Evolutionary conservation across 2,888 invertebrate genomes (phyloP), one percentile per base, ranked within the genome.

Genomic region (Maniola hyperantus): DNA sequence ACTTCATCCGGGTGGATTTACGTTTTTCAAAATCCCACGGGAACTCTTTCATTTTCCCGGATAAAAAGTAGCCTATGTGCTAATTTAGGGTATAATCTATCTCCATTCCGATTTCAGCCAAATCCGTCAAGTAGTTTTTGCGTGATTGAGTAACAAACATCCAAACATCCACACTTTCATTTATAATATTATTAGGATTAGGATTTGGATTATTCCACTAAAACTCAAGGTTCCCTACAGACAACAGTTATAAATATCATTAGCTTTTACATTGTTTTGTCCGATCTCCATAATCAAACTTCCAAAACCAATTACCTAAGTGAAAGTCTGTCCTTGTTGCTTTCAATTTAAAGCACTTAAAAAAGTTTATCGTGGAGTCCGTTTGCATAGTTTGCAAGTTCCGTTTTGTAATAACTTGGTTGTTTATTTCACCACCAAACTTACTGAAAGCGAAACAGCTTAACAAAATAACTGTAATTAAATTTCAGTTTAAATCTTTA

Each of bases 271-370:
- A 15, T 15, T 46, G 4, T 7, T 8, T 34, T 34, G 15, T 54
- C 39, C 11, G 6, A 11, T 55, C 18, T 8, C 18, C 5, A 57
- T 57, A 39, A 20, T 26, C 39, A 20, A 15, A 57, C 42, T 39
- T 57, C 36, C 57, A 42, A 57, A 57, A 57, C 57, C 39, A 57
- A 57, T 57, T 42, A 36, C 2, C 0, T 36, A 57, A 26, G 57
- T 20, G 20, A 42, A 20, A 42, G 20, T 42, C 57, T 42, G 36
- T 57, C 13, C 55, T 55, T 13, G 57, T 57, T 57, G 57, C 20
- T 57, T 57, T 39, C 39, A 57, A 42, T 57, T 57, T 57, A 57
- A 36, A 54, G 42, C 42, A 57, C 42, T 42, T 57, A 20, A 57
- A 39, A 36, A 20, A 57, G 42, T 57, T 57, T 57, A 57, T 20